Evolutionary conservation across 2,113 vertebrate species (phyloP).

Genomic region (Stomatorhinus ivindoensis): DNA sequence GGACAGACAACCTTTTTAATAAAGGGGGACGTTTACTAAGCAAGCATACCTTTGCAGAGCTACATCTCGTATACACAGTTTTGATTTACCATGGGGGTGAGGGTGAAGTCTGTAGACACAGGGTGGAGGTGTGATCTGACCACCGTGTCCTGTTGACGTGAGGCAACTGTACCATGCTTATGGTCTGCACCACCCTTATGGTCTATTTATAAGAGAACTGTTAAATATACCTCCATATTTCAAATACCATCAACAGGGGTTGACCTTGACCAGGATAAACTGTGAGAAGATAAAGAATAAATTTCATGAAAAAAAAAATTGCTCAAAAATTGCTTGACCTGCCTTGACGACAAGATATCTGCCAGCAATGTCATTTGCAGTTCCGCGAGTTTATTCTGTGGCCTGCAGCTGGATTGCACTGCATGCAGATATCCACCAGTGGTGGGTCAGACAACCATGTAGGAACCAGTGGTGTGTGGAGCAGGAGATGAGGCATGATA

Average conservation of each 20-base stretch:
- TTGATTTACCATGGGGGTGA: not conserved
- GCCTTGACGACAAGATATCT: not conserved
- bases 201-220: not conserved
- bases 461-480: not conserved
- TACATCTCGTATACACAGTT: not conserved
- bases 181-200: not conserved
- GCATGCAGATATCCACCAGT: not conserved
- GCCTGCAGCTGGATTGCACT: not conserved
- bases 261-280: not conserved
- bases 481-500: not conserved
- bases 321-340: not conserved
- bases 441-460: not conserved
- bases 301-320: not conserved
- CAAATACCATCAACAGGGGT: not conserved
- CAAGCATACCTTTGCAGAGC: no score
- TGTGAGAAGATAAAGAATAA: not conserved
- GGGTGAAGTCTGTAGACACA: not conserved
- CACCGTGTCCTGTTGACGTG: not conserved
- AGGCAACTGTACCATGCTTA: not conserved
- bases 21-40: not conserved
- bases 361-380: not conserved
- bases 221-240: not conserved
- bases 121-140: not conserved
- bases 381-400: not conserved
- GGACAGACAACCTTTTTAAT: not conserved